Conservation (phyloP, 2,888 invertebrate genomes). For the Leptothorax acervorum region DNA sequence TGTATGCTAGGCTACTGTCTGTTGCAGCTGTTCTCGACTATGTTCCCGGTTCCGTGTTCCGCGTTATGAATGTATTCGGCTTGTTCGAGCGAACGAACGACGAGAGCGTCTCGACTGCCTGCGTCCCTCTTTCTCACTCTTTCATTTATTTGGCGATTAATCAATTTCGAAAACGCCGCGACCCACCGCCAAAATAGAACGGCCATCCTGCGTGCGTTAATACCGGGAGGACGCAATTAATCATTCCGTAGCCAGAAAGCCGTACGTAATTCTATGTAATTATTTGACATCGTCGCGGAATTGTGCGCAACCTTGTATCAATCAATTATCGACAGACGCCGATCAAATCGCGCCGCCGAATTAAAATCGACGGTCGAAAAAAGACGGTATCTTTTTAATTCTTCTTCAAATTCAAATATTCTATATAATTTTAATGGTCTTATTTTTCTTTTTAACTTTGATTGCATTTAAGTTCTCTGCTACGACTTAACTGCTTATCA, state of each 20-base stretch:
- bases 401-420: not conserved
- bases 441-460: not conserved
- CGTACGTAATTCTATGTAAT: constrained; percentile 38
- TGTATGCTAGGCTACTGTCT: constrained; percentile 40
- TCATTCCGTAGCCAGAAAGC: constrained; percentile 36
- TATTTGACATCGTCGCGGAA: constrained; percentile 43
- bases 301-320: constrained; percentile 35
- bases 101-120: not conserved
- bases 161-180: constrained; percentile 43
- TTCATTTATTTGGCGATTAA: constrained; percentile 47
- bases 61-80: constrained; percentile 48
- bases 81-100: constrained; percentile 37
- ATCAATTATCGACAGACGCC: constrained; percentile 44
- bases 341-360: constrained; percentile 9
- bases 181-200: constrained; percentile 21
- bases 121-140: constrained; percentile 35
- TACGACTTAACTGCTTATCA: too few species aligned
- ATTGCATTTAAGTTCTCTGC: not conserved
- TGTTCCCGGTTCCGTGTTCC: constrained; percentile 32
- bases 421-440: not conserved
- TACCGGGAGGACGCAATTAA: constrained; percentile 38
- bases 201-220: constrained; percentile 36
- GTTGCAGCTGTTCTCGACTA: constrained; percentile 53
- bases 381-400: not conserved
- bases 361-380: constrained; percentile 14